Evolutionary conservation across 2,888 invertebrate genomes (phyloP), one percentile per base, ranked within the genome.

Genomic region (Vesta saturnalis): DNA sequence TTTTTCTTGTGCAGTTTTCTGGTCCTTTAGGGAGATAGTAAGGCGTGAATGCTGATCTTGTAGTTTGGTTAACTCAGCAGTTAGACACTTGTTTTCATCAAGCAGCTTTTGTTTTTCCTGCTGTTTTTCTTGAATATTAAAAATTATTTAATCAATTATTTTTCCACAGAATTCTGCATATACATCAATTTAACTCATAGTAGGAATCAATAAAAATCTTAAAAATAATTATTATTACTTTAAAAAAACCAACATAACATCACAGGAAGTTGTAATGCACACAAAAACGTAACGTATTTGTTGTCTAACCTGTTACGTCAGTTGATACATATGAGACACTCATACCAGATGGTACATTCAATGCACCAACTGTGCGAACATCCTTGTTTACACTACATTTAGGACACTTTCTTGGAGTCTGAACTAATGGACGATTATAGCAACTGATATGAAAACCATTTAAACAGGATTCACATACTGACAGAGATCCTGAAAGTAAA

Each of bases 361-460:
- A 71, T 22, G 80, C 76, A 43, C 81, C 81, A 23, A 81, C 73
- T 15, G 80, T 78, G 57, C 79, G 77, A 43, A 77, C 77, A 64
- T 82, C 83, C 77, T 82, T 77, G 65, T 75, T 77, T 12, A 74
- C 74, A 16, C 82, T 80, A 72, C 87, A 87, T 72, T 83, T 84
- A 5, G 87, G 87, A 75, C 87, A 87, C 65, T 83, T 84, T 58
- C 82, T 81, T 8, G 85, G 82, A 1, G 85, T 82, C 54, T 83
- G 82, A 12, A 85, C 81, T 6, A 86, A 80, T 5, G 86, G 84
- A 56, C 84, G 79, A 69, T 86, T 84, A 74, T 87, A 87, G 73
- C 87, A 87, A 59, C 85, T 84, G 8, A 86, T 80, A 74, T 87
- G 87, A 77, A 86, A 87, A 69, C 84, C 85, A 62, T 84, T 83